Base-by-base conservation (phyloP, 2,113 vertebrate species). In the Lichenostomus cassidix region DNA sequence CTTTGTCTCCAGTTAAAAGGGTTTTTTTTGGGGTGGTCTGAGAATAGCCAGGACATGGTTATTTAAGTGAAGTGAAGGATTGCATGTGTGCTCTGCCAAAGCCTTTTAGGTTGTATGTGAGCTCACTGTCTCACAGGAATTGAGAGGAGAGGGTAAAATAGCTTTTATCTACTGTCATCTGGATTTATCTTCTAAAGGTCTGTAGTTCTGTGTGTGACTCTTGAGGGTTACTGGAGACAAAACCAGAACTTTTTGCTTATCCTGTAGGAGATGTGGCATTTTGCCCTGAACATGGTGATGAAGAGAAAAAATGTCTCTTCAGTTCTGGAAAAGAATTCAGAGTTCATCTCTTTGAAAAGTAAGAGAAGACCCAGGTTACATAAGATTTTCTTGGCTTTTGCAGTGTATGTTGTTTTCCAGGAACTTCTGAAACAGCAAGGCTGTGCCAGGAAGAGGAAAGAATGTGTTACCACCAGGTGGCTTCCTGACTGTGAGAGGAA, bases 401-500 rank as follows among this genome's bases (percentile, higher is more conserved):
- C 12, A 64, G 22, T 1, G 1, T n/a, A 4, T 50, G 23, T 47
- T 79, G 49, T 91, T 84, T 87, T 76, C 59, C 63, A 79, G 58
- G 41, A 91, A 47, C n/a, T 50, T 59, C 24, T 60, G 17, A 42
- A 88, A 19, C 16, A 50, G 25, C 19, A 49, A 6, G 15, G 35
- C 35, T 73, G 15, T 78, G n/a, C 22, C 75, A 76, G 81, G 55
- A 95, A 92, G 31, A 64, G 41, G 74, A 87, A 78, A 77, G 58
- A 69, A 62, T 71, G 22, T 71, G 22, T 7, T 7, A 69, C 28
- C 50, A 83, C 31, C 65, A 47, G n/a, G 49, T 87, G 68, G 39
- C 91, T 95, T 95, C 60, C 87, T 95, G 56, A n/a, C 25, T 11
- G 14, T 13, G 71, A 50, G 89, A 77, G 78, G 81, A 83, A 83